A percentile compares a stretch with the other conserved stretches of the same genome.
phyloP scores from a whole-genome alignment of 2,888 invertebrate genomes.

The Amitus sp. region DNA sequence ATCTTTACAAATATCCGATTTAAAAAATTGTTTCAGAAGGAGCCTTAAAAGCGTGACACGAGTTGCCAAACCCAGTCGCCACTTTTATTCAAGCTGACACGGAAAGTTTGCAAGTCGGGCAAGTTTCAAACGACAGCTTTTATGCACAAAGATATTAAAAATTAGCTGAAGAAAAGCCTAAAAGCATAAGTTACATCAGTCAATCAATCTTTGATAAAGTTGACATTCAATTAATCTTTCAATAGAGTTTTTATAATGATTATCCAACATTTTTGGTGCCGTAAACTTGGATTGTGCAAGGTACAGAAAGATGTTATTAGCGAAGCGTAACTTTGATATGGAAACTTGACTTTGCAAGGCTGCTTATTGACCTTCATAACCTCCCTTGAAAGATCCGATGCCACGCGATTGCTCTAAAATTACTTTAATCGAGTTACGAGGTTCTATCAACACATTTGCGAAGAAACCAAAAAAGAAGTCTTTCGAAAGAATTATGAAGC shows the following conservation, averaged over 20 bases:
- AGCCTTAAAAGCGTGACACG: neutral
- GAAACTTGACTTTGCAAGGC: slow-evolving; percentile 1
- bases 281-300: no score
- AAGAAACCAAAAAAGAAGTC: no score
- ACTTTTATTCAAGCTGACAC: neutral
- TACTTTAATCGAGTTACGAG: neutral
- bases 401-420: slow-evolving; percentile 3
- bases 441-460: neutral
- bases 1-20: no score
- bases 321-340: neutral
- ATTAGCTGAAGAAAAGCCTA: no score
- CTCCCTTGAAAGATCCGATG: neutral
- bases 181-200: no score
- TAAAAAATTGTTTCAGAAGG: neutral
- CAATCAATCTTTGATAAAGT: no score
- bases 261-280: no score
- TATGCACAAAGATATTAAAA: neutral
- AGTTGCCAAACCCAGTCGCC: neutral
- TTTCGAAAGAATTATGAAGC: no score
- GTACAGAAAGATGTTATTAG: no score
- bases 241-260: no score
- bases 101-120: neutral
- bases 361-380: slow-evolving; percentile 4
- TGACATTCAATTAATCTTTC: no score
- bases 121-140: neutral